Base-by-base conservation (phyloP, 2,797 vertebrate species). In the Periophthalmus magnuspinnatus region DNA sequence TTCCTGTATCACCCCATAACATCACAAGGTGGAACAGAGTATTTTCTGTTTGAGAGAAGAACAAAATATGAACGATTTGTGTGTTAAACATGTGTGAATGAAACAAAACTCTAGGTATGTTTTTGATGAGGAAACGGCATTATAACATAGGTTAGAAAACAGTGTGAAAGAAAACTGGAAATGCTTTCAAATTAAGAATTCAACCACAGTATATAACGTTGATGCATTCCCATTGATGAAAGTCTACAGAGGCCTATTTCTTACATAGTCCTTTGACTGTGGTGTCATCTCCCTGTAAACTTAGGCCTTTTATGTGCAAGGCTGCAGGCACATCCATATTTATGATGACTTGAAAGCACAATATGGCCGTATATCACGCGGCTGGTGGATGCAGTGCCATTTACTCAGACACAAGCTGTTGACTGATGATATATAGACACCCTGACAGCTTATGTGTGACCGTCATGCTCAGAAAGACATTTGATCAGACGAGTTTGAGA, bases 261-360 rank as follows among this genome's bases (percentile, higher is more conserved):
- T 22, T 47, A 14, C 33, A 32, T 5, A 36, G 45, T 14, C 28
- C 58, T 57, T 28, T 58, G 33, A 33, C 45, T 38, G 17, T n/a
- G 63, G n/a, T 60, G 67, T 68, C 5, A 32, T 61, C 38, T 21
- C 33, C 9, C 16, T 41, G 17, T 69, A 56, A 72, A 67, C 55
- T 48, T 16, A 6, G 24, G 11, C 22, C n/a, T 60, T 64, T 52
- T 52, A 32, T 57, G 19, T 17, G 50, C n/a, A 60, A 41, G 48
- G 64, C 24, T 63, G 41, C 60, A 17, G 41, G 69, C 54, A 14
- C 41, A 47, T 71, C 28, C 38, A 48, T 72, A 70, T 84, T 72
- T 28, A 71, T 67, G 47, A 47, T 70, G 66, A 66, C 79, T 73
- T 16, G 2, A 68, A 58, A 38, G 47, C 13, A 52, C 48, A 54